Evolutionary conservation across 2,113 vertebrate genomes (phyloP), one percentile per base, ranked within the genome.

Genomic region (Phrynosoma platyrhinos): DNA sequence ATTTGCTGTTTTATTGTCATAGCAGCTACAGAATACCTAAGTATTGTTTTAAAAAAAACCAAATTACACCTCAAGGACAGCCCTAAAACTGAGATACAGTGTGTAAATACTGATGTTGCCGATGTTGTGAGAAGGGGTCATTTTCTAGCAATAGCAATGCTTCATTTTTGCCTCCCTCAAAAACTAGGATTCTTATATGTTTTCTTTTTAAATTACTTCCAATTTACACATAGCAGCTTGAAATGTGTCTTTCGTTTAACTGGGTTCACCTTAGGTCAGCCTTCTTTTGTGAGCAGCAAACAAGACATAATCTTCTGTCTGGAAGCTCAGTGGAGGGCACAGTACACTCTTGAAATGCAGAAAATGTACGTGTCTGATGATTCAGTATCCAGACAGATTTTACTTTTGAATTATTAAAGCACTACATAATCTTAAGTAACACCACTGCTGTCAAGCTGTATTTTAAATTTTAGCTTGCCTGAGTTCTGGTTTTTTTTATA

Each of bases 391-490:
- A 96, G 95, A 96, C 95, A 92, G 94, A 94, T 96, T 95, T 94
- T 95, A 91, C 93, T 94, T 94, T 93, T 96, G 93, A 96, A 96
- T 96, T 96, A 95, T 96, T 96, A 94, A 96, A 95, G 89, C 76
- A 92, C 95, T 93, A 95, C 94, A 96, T 95, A 95, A 94, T 96
- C 94, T 95, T 94, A 93, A 96, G 93, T 94, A 95, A 91, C 91
- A 94, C 88, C 85, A 79, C 87, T 94, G 92, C 94, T 95, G 95
- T 93, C 93, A 91, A 94, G 90, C 91, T 89, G 14, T 94, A 91
- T 95, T 96, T 93, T 91, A 90, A 88, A 84, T 86, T 79, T 77
- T 82, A 72, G 84, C 93, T 78, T 87, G 84, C 93, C 76, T 93
- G 87, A 92, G 74, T 83, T 85, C 84, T n/a, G 25, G 14, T 71